Base-by-base conservation (phyloP, 2,113 vertebrate species). In the Brachionichthys hirsutus region DNA sequence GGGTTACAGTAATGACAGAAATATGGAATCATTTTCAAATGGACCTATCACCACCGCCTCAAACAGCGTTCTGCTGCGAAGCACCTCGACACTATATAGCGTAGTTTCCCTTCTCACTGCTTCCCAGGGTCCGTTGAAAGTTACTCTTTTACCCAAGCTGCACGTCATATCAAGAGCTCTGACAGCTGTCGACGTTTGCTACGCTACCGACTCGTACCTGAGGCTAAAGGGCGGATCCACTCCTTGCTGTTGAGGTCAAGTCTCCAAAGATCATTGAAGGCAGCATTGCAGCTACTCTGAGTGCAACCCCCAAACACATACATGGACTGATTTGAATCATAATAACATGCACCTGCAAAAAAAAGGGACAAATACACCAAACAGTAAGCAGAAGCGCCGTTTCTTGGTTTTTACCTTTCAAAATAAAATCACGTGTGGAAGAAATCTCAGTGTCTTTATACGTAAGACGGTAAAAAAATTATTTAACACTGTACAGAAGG, bases 221-320 rank as follows among this genome's bases (percentile, higher is more conserved):
- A 99, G 6, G 97, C 96, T 90, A 98, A 90, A 16, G 96, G 97
- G 36, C 97, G 93, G 83, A 99, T 99, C 97, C 97, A 99, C 80
- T 98, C 97, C 83, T 98, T 98, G 89, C 96, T 99, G 75, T 99
- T 99, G 15, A 99, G 93, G 90, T 98, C 97, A 0, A 99, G 94
- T 72, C 97, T 93, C 97, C 97, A 99, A 51, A 99, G 92, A 85
- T 99, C 97, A 12, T 99, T 99, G 85, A 98, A 99, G 62, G 97
- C 97, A 12, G 97, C 95, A 10, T 98, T 99, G 78, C 96, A 98
- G 72, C 96, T 99, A 92, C 96, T 98, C 85, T 98, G 97, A 3
- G 97, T 98, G 78, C 97, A 99, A 83, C 97, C 97, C 1, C 97
- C 97, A 2, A 99, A 99, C 79, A 99, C 97, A 3, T 98, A 99